Base-by-base conservation (phyloP, 2,888 invertebrate genomes). In the Hypomecis punctinalis region DNA sequence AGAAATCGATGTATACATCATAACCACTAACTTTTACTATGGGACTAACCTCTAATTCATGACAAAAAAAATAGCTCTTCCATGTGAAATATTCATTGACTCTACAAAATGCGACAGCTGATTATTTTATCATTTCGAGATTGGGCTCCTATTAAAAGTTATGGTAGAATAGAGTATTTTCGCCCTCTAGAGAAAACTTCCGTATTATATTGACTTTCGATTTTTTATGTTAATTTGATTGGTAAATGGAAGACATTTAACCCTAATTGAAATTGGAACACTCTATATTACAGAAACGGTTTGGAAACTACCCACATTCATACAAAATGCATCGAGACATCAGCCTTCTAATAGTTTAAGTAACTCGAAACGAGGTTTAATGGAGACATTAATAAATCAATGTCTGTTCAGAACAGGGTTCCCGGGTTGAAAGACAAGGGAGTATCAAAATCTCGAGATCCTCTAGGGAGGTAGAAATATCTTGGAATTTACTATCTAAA, bases 321-420 rank as follows among this genome's bases (percentile, higher is more conserved):
- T 72, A 64, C 68, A 72, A 70, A 72, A 72, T 72, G 68, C 69
- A 72, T 63, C 52, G 59, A 67, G 58, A 61, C 64, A 64, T 67
- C 67, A 63, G 62, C 52, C 63, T 48, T 63, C 63, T 70, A 73
- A 71, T 71, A 70, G 71, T 71, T 69, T 43, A 58, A 57, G 63
- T 58, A 59, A 65, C 66, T 63, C 47, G 37, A 66, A 66, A 61
- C 60, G 63, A 48, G 70, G 46, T 70, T 60, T 71, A 72, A 70
- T 66, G 68, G 68, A 57, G 51, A 49, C 70, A 75, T 75, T 71
- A 72, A 75, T 73, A 71, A 72, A 72, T 69, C 70, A 71, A 46
- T 45, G 45, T 56, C 54, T 56, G 37, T 66, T 64, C 55, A 37
- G 61, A 66, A 61, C 46, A 47, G 56, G 37, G 48, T 33, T 13